These are phyloP conservation scores for Tuta absoluta DNA, from an alignment of 2,888 invertebrate genomes.

Conservation along the genomic window DNA sequence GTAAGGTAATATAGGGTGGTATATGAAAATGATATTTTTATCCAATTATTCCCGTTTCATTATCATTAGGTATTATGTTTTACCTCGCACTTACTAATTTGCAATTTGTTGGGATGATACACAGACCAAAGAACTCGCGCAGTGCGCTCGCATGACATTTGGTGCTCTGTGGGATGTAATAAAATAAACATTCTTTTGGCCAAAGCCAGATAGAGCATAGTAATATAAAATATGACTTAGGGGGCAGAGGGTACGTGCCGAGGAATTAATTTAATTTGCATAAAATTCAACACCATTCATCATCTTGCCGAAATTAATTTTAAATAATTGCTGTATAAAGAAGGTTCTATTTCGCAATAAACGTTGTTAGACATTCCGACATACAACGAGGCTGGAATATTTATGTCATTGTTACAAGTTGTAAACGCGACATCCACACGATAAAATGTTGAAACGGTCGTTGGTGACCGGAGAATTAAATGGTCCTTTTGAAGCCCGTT, in stretches of 20 bases:
- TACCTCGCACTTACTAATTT: too few relatives aligned
- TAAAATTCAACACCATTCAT: conserved; percentile 19
- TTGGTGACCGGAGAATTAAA: background rate
- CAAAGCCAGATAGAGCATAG: background rate
- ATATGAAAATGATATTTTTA: too few relatives aligned
- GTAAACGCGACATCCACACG: conserved; percentile 4
- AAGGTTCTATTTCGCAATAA: conserved; percentile 19
- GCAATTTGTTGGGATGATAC: too few relatives aligned
- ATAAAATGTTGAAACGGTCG: background rate
- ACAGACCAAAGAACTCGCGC: too few relatives aligned
- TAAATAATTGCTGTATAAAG: background rate
- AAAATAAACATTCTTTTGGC: too few relatives aligned
- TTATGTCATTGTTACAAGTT: conserved; percentile 23
- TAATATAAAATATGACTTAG: background rate
- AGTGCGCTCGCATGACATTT: too few relatives aligned
- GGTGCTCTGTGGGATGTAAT: background rate
- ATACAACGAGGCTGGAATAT: conserved; percentile 28
- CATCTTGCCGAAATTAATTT: conserved; percentile 9
- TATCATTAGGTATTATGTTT: too few relatives aligned
- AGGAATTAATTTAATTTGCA: conserved; percentile 29
- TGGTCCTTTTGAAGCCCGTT: background rate
- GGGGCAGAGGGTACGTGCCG: conserved; percentile 20
- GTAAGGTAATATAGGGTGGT: too few relatives aligned
- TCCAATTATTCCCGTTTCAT: too few relatives aligned
- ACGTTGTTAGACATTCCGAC: conserved; percentile 24